These are phyloP conservation scores for Xenops minutus DNA, from an alignment of 2,797 vertebrate genomes.

Conservation along the genomic window DNA sequence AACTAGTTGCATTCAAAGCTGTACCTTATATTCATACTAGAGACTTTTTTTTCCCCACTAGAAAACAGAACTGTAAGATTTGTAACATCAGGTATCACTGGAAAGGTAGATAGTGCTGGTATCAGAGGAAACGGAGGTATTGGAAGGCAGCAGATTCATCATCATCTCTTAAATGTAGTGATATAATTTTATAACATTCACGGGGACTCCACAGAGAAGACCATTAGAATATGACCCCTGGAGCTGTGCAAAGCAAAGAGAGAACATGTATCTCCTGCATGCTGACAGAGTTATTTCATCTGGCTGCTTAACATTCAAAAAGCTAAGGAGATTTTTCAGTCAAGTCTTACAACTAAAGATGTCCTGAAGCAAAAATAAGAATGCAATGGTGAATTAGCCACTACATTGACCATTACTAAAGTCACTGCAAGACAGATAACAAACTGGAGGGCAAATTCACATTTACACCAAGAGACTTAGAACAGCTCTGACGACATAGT, in stretches of 20 bases:
- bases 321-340: neutral
- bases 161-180: neutral
- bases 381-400: constrained; percentile 38
- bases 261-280: neutral
- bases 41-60: neutral
- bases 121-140: neutral
- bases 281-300: neutral
- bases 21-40: neutral
- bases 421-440: neutral
- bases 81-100: neutral
- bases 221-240: neutral
- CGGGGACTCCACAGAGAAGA: neutral
- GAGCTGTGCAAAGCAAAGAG: neutral
- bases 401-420: constrained; percentile 57
- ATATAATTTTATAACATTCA: neutral
- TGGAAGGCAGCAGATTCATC: neutral
- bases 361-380: constrained; percentile 25
- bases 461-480: neutral
- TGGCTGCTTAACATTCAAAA: neutral
- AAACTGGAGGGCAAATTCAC: constrained; percentile 28
- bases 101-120: neutral
- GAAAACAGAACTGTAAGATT: neutral
- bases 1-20: neutral
- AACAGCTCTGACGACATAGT: neutral
- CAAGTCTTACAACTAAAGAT: neutral